These are phyloP conservation scores for Entomobrya multifasciata DNA, from an alignment of 2,888 invertebrate species.

Conservation along the genomic window DNA sequence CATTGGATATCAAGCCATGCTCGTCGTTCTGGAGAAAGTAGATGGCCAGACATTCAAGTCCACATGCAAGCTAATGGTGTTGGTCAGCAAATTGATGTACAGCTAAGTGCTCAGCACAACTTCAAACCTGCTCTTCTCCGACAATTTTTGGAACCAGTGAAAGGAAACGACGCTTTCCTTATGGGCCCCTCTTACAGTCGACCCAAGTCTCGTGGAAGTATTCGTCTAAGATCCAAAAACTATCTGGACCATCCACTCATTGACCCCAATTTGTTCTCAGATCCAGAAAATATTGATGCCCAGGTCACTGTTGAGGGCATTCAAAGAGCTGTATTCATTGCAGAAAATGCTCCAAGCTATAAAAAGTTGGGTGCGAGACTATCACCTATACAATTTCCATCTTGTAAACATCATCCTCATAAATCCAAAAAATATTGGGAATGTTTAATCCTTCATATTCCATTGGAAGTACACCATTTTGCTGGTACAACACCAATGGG, in stretches of 20 bases:
- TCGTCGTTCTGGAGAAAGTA: slow-evolving; percentile 35
- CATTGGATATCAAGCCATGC: slow-evolving; percentile 65
- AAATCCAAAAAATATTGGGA: slow-evolving; percentile 61
- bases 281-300: slow-evolving; percentile 55
- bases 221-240: slow-evolving; percentile 53
- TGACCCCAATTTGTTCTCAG: slow-evolving; percentile 71
- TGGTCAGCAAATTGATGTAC: slow-evolving; percentile 52
- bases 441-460: slow-evolving; percentile 40
- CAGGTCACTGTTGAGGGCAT: slow-evolving; percentile 65
- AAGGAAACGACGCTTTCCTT: slow-evolving; percentile 66
- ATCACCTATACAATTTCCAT: slow-evolving; percentile 35
- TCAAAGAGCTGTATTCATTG: slow-evolving; percentile 44
- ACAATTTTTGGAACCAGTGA: slow-evolving; percentile 54
- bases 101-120: slow-evolving; percentile 56
- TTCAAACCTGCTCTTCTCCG: slow-evolving; percentile 47
- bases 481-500: slow-evolving; percentile 65
- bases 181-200: slow-evolving; percentile 41
- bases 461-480: slow-evolving; percentile 37
- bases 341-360: slow-evolving; percentile 65
- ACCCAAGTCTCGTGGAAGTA: slow-evolving; percentile 68
- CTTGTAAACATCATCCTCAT: slow-evolving; percentile 40
- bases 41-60: slow-evolving; percentile 73
- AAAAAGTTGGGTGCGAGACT: slow-evolving; percentile 52
- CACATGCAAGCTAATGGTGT: slow-evolving; percentile 48
- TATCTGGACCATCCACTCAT: slow-evolving; percentile 52